phyloP scores from a whole-genome alignment of 2,113 vertebrate genomes.

The Puma concolor region DNA sequence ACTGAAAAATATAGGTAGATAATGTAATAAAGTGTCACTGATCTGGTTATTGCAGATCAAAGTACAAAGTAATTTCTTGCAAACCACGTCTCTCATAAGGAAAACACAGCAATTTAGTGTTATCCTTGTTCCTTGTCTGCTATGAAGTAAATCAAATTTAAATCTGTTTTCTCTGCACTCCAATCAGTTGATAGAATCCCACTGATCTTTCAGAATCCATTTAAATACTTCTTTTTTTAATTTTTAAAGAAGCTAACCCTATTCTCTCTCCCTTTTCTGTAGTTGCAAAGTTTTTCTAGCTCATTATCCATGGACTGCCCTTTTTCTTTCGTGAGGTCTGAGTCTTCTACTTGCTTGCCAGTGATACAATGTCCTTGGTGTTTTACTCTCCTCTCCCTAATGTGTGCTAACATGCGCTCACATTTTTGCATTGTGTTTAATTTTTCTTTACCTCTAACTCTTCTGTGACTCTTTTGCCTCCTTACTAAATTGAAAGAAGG shows the following conservation, averaged over 20 bases:
- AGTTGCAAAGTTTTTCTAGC: not conserved
- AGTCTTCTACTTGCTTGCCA: not conserved
- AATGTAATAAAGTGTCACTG: not conserved
- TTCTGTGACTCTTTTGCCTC: not conserved
- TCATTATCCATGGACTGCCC: not conserved
- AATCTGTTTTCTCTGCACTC: not conserved
- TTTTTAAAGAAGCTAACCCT: not conserved
- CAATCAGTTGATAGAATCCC: not conserved
- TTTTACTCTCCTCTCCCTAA: not conserved
- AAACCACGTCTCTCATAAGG: not conserved
- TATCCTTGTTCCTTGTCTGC: not conserved
- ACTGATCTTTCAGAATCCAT: not conserved
- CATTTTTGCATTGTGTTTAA: slow-evolving; percentile 12
- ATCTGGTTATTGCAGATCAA: not conserved
- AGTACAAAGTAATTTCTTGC: not conserved
- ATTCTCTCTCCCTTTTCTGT: not conserved
- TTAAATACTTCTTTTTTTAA: not conserved
- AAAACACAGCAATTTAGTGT: not conserved
- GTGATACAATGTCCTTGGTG: not conserved
- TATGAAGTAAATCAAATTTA: not conserved
- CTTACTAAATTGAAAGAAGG: slow-evolving; percentile 47
- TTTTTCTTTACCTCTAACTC: slow-evolving; percentile 47
- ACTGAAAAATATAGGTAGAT: not conserved
- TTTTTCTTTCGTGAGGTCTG: not conserved
- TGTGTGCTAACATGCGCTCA: not conserved